Base-by-base conservation (phyloP, 1,140 invertebrate genomes). In the Scaptomyza montana region DNA sequence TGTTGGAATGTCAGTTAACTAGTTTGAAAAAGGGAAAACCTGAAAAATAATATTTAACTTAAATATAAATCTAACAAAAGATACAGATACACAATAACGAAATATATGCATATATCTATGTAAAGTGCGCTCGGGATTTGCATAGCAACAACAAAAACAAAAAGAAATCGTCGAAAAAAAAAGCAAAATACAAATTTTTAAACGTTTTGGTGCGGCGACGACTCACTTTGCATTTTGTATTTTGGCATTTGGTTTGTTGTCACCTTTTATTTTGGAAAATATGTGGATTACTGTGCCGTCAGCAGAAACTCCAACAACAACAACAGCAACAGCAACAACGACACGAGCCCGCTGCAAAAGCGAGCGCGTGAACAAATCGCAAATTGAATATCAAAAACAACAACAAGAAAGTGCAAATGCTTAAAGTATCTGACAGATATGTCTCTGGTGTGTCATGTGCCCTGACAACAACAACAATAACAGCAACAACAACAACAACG, bases 1-100 rank as follows among this genome's bases (percentile, higher is more conserved):
- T 51, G 70, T 63, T 90, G 86, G 86, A 90, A 90, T 90, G 86
- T 72, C 86, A 90, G 90, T 86, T 70, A 76, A 90, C 86, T 74
- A 89, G 78, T 90, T 25, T 90, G 77, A 74, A 89, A 33, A 33
- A 33, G 30, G 30, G 30, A 33, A 33, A 33, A 33, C 30, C 30
- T 33, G 30, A 89, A 69, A 89, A 71, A 74, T 61, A 65, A 78
- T 56, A 77, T 21, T 60, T 50, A 71, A 74, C 51, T 46, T 1
- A 80, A 57, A 74, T 63, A 76, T 74, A 62, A 77, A 59, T 50
- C 43, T 41, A 30, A 36, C 43, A 64, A 51, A 47, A 53, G 30
- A 64, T n/a, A 46, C 53, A 73, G 47, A 47, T 36, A 62, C 61
- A 62, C 33, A 51, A 51, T 39, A 50, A 63, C 43, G 25, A 75